A percentile compares a stretch with the other conserved stretches of the same genome.
These are phyloP conservation scores for Drosophila insularis DNA, from an alignment of 1,140 invertebrate species.

Conservation along the genomic window DNA sequence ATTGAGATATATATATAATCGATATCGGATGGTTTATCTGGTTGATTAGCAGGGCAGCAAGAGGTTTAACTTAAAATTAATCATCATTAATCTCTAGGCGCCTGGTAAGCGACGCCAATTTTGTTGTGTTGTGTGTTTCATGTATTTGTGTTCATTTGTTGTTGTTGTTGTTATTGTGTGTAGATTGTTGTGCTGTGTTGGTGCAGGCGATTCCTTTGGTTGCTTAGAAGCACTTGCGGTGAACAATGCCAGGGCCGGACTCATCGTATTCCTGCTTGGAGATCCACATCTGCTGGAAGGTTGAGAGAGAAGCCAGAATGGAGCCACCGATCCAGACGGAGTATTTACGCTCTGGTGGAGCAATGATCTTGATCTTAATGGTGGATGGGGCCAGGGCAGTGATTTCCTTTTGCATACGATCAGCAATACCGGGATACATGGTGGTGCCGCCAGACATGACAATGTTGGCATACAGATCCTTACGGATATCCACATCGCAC, in stretches of 20 bases:
- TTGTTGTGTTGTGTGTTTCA: constrained; percentile 50
- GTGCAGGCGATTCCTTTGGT: no score
- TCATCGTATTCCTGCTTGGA: constrained; percentile 98
- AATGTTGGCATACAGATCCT: constrained; percentile 97
- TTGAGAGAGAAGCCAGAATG: constrained; percentile 92
- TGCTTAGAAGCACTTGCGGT: constrained; percentile 97
- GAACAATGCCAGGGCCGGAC: constrained; percentile 95
- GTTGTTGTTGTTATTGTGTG: constrained; percentile 14
- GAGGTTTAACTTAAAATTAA: constrained; percentile 74
- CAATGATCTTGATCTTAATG: constrained; percentile 98
- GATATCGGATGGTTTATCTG: constrained; percentile 25
- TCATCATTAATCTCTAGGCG: constrained; percentile 66
- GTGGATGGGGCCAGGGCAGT: constrained; percentile 93
- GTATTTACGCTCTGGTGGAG: constrained; percentile 96
- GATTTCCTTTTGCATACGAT: constrained; percentile 96
- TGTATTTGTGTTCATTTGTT: constrained; percentile 44
- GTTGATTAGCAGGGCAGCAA: constrained; percentile 70
- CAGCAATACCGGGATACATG: constrained; percentile 96
- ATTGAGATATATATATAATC: constrained; percentile 11
- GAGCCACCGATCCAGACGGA: constrained; percentile 96
- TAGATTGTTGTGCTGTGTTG: not conserved
- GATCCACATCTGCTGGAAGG: constrained; percentile 98
- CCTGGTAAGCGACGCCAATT: constrained; percentile 40
- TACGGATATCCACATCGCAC: constrained; percentile 96
- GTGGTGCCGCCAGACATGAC: constrained; percentile 98